These are phyloP conservation scores for Micromesistius poutassou DNA, from an alignment of 2,797 vertebrate genomes.

Conservation along the genomic window DNA sequence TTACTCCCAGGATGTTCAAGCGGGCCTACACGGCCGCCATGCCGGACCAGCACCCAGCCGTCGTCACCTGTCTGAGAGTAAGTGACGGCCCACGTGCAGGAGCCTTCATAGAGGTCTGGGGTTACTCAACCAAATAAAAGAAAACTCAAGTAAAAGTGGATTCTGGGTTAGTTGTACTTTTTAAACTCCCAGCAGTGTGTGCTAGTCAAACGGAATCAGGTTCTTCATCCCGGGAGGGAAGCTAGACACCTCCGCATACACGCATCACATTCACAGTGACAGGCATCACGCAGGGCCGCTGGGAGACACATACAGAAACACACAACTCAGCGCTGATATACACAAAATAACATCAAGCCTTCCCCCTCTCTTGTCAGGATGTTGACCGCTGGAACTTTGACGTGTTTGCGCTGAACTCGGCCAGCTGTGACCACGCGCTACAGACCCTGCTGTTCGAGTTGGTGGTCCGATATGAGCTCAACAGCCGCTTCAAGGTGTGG, in stretches of 20 bases:
- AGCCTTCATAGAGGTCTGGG: not conserved
- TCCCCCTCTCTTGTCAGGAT: constrained; percentile 65
- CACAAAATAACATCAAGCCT: constrained; percentile 12
- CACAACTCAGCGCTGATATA: not conserved
- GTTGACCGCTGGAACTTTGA: constrained; percentile 90
- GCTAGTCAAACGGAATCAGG: not conserved
- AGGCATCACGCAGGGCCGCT: too few species aligned
- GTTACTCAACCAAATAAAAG: constrained; percentile 34
- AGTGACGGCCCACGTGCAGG: constrained; percentile 37
- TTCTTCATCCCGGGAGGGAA: too few species aligned
- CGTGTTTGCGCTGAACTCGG: constrained; percentile 83
- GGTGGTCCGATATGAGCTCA: constrained; percentile 87
- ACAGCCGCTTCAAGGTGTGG: constrained; percentile 86
- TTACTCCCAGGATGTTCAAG: constrained; percentile 85
- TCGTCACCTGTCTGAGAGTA: constrained; percentile 88
- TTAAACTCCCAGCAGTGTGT: constrained; percentile 13
- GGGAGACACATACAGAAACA: not conserved
- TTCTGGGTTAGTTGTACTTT: not conserved
- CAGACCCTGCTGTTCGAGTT: constrained; percentile 84
- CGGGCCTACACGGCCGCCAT: constrained; percentile 83
- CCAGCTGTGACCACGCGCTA: constrained; percentile 80
- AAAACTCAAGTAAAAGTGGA: constrained; percentile 1
- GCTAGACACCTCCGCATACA: not conserved
- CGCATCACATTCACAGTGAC: not conserved
- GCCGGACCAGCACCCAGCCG: constrained; percentile 80